phyloP scores from a whole-genome alignment of 1,140 invertebrate genomes.

The Neodiprion lecontei region DNA sequence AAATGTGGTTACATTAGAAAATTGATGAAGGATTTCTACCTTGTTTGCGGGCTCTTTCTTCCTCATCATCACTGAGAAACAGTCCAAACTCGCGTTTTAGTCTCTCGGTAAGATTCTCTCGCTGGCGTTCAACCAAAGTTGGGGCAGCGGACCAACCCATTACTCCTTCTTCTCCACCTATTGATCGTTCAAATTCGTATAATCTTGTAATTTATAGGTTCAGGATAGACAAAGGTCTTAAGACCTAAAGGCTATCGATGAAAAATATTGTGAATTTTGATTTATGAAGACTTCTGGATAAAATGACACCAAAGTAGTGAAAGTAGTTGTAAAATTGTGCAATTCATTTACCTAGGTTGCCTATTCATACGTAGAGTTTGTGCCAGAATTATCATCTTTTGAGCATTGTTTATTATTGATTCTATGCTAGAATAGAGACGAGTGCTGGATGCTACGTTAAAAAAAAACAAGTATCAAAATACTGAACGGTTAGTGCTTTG shows the following conservation, averaged over 20 bases:
- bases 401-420: neutral
- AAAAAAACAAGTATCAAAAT: neutral
- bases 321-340: too few relatives aligned
- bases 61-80: constrained; percentile 73
- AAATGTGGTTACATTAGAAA: neutral
- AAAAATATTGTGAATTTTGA: too few relatives aligned
- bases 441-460: neutral
- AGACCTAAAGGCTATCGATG: constrained; percentile 12
- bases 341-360: too few relatives aligned
- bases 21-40: constrained; percentile 36
- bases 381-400: neutral
- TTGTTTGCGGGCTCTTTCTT: constrained; percentile 62
- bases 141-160: constrained; percentile 67
- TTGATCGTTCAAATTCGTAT: constrained; percentile 42
- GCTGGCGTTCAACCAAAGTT: constrained; percentile 74
- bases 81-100: constrained; percentile 79
- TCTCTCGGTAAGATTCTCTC: constrained; percentile 78
- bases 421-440: neutral
- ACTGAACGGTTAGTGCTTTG: neutral
- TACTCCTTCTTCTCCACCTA: constrained; percentile 31
- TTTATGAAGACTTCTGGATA: too few relatives aligned
- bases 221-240: constrained; percentile 52
- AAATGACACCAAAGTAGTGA: too few relatives aligned
- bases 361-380: neutral
- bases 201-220: constrained; percentile 49